Base-by-base conservation (phyloP, 1,140 invertebrate species). In the Ips nitidus region DNA sequence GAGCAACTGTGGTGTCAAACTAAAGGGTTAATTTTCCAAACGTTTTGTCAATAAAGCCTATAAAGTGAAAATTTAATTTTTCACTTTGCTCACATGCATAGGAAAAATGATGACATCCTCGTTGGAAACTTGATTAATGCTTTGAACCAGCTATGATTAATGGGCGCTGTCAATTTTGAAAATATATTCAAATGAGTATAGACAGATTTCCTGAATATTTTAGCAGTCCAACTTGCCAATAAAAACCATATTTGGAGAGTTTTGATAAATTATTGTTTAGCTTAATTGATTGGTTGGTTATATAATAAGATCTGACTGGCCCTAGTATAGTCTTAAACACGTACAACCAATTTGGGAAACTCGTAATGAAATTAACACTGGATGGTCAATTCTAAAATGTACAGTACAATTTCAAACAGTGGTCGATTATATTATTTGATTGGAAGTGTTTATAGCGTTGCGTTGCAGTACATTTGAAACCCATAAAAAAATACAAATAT, bases 151-250 rank as follows among this genome's bases (percentile, higher is more conserved):
- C 50, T 50, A 67, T 67, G 65, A 67, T 67, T 67, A 67, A 67
- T 67, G 65, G 43, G 7, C 4, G 56, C 65, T 59, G 65, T 67
- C 65, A 67, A 67, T 67, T 67, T 60, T 67, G 45, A 57, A 60
- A 67, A 67, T 67, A 67, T 59, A 67, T 67, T 67, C 56, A 67
- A 67, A 67, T 67, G 57, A 67, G 65, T 59, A 67, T 67, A 52
- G 65, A 59, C 65, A 67, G 43, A 67, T 67, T 59, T 47, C 45
- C 65, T 60, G 65, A 67, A 67, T 67, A 67, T 59, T 67, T 67
- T 67, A 67, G 41, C 65, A 52, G 57, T 59, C 38, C 65, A 45
- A 67, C 39, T 67, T 37, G 65, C 65, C 43, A 67, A 67, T 67
- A 67, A 67, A 67, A 67, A 67, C 56, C 40, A 52, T 50, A 59